Evolutionary conservation across 2,113 vertebrate genomes (phyloP), one percentile per base, ranked within the genome.

Genomic region (Hypocryptadius cinnamomeus): DNA sequence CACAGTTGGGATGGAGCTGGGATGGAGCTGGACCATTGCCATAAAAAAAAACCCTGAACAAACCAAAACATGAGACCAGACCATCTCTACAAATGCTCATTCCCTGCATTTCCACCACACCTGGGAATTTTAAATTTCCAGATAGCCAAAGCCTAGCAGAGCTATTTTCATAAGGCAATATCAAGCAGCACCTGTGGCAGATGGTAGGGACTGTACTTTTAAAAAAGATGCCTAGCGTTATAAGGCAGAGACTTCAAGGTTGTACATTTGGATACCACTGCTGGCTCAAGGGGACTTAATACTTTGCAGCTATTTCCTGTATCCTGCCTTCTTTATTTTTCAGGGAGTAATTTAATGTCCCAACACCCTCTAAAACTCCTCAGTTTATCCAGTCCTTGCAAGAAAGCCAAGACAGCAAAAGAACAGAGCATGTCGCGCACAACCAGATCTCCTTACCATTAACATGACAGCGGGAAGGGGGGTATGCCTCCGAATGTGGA

Each of bases 391-490:
- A 79, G 40, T 12, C 37, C 45, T 64, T 85, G 61, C 65, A 81
- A 72, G 65, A 71, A 64, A 89, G 56, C 20, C 64, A 80, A 65
- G 47, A 24, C 23, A 47, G 47, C 30, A 61, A 66, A 77, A 73
- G 57, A 94, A 20, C 21, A 77, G 59, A 24, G 20, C 21, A 13
- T 10, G 42, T 72, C 71, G 39, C 23, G 33, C 11, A 35, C 3
- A 70, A 66, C 8, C 66, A 61, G 54, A 63, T 54, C 54, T 68
- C 89, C 95, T 97, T 89, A 98, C 97, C 97, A 98, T 97, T 70
- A 98, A 65, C 93, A 98, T 89, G 64, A 98, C 94, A 64, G 97
- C 97, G 0, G 97, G 97, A 83, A 98, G 96, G 10, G 97, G 97
- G 3, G 97, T 98, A 40, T 97, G 97, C 42, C 88, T 96, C 87